These are phyloP conservation scores for Eupristina koningsbergeri DNA, from an alignment of 1,140 invertebrate genomes.

Conservation along the genomic window DNA sequence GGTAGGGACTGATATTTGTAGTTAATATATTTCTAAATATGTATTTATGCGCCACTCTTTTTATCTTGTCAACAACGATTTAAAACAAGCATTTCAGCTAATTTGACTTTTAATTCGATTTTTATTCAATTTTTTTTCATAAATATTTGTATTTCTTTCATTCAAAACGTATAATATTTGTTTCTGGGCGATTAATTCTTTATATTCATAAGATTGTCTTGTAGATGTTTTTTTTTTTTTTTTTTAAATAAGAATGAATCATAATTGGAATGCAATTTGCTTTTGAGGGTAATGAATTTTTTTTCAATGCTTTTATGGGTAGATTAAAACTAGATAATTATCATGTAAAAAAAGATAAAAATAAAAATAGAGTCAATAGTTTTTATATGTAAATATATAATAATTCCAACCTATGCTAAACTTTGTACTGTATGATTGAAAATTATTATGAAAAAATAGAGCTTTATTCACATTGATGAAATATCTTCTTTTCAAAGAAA, in stretches of 20 bases:
- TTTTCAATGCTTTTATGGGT: not conserved
- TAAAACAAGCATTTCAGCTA: constrained; percentile 7
- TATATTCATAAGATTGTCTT: not conserved
- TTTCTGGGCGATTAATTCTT: not conserved
- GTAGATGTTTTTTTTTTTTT: not conserved
- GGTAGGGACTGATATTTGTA: not conserved
- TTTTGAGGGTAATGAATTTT: not conserved
- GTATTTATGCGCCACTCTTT: constrained; percentile 34
- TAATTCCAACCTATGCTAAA: not conserved
- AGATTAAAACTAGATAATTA: constrained; percentile 5
- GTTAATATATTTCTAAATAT: constrained; percentile 1
- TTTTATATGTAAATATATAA: not conserved
- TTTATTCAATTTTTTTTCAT: constrained; percentile 37
- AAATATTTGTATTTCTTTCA: not conserved
- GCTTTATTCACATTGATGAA: too few relatives aligned
- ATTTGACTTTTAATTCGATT: constrained; percentile 46
- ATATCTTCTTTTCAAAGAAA: too few relatives aligned
- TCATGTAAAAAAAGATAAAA: not conserved
- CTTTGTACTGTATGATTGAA: too few relatives aligned
- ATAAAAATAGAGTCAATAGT: not conserved
- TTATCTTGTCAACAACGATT: constrained; percentile 1
- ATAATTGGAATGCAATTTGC: constrained; percentile 18
- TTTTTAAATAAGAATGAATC: not conserved
- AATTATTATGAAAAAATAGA: too few relatives aligned
- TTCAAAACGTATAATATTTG: not conserved